Evolutionary conservation across 2,797 vertebrate genomes (phyloP).

Genomic region (Takifugu ocellatus): DNA sequence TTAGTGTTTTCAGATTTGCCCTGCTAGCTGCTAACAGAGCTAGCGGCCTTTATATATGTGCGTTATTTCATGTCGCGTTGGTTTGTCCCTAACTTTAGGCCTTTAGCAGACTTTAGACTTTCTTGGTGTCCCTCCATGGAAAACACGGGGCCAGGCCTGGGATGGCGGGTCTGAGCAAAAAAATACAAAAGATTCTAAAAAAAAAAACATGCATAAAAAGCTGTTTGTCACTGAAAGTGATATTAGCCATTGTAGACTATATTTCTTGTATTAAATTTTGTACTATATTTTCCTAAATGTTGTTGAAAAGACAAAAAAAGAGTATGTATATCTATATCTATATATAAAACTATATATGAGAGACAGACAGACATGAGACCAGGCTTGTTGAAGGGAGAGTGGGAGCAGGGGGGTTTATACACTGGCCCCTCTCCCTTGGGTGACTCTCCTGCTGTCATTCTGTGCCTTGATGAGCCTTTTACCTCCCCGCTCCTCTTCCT

Average conservation of each 20-base stretch:
- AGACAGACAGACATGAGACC: conserved; percentile 67
- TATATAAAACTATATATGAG: conserved; percentile 43
- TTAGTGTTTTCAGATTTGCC: no score
- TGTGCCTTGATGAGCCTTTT: conserved; percentile 93
- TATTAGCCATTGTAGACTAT: conserved; percentile 83
- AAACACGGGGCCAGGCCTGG: conserved; percentile 70
- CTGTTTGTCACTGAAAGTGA: conserved; percentile 80
- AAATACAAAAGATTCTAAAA: conserved; percentile 69
- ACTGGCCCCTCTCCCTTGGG: conserved; percentile 76
- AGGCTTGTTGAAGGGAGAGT: conserved; percentile 78
- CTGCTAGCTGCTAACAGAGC: no score
- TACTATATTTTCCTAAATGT: conserved; percentile 99
- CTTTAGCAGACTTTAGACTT: conserved; percentile 77
- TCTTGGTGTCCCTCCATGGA: conserved; percentile 65
- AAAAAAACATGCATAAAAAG: conserved; percentile 61
- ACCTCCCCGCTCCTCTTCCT: conserved; percentile 63
- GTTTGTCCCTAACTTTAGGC: conserved; percentile 30
- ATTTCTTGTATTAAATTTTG: conserved; percentile 91
- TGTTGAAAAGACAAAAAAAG: conserved; percentile 75
- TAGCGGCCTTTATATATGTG: no score
- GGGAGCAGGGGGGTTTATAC: conserved; percentile 66
- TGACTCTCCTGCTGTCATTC: conserved; percentile 85
- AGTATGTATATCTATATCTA: conserved; percentile 47
- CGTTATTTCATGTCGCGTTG: no score
- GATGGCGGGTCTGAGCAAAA: conserved; percentile 68